These are phyloP conservation scores for Schrankia costaestrigalis DNA, from an alignment of 2,888 invertebrate species.

Conservation along the genomic window DNA sequence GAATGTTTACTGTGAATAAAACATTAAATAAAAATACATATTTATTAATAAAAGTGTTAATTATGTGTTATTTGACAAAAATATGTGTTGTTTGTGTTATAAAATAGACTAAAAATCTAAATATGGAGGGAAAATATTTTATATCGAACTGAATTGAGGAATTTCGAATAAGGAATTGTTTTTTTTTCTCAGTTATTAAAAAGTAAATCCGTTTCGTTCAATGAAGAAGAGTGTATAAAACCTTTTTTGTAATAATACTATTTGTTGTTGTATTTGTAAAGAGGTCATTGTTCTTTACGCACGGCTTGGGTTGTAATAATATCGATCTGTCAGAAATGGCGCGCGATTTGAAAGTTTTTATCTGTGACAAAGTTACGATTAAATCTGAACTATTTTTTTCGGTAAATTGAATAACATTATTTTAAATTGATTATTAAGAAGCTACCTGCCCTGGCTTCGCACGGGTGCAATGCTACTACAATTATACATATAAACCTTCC, in stretches of 20 bases:
- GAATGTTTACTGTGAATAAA: constrained; percentile 27
- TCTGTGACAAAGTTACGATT: too few species aligned
- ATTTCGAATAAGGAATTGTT: constrained; percentile 26
- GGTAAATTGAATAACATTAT: too few species aligned
- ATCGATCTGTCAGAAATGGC: constrained; percentile 67
- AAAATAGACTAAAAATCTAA: constrained; percentile 11
- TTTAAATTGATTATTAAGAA: too few species aligned
- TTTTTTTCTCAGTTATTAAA: constrained; percentile 9
- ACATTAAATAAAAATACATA: constrained; percentile 10
- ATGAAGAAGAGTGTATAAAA: constrained; percentile 6
- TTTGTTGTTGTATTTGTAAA: constrained; percentile 36
- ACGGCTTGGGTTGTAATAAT: constrained; percentile 50
- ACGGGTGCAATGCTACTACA: too few species aligned
- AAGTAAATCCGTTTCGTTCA: too few species aligned
- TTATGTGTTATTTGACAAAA: neutral
- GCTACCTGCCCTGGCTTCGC: too few species aligned
- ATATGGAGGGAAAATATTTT: constrained; percentile 13
- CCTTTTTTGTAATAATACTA: constrained; percentile 16
- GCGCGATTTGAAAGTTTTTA: constrained; percentile 46
- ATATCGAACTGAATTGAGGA: constrained; percentile 1
- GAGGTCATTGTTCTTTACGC: constrained; percentile 60
- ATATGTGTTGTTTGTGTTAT: constrained; percentile 14
- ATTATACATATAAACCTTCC: too few species aligned
- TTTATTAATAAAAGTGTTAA: constrained; percentile 1
- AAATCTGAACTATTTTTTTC: neutral